phyloP scores from a whole-genome alignment of 2,797 vertebrate species.

The Rhinella marina region DNA sequence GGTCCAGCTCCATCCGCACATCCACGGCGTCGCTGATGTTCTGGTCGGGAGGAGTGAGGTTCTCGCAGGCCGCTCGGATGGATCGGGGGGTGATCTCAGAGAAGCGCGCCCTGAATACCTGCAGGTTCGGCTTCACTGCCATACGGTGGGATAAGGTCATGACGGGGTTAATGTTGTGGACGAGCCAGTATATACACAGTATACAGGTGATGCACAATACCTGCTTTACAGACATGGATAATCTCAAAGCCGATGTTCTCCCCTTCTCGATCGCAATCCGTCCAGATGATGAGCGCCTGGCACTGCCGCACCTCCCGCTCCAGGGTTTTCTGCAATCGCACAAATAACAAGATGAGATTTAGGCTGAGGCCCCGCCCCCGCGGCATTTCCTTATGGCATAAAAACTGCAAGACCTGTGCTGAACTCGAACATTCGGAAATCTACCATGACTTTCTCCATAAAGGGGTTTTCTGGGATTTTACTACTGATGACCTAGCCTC shows the following conservation, averaged over 20 bases:
- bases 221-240: conserved; percentile 93
- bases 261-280: conserved; percentile 95
- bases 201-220: conserved; percentile 69
- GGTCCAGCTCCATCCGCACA: conserved; percentile 93
- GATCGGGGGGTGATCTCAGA: conserved; percentile 94
- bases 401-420: too few relatives aligned
- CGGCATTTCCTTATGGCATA: too few relatives aligned
- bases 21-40: conserved; percentile 91
- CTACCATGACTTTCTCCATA: too few relatives aligned
- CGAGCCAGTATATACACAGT: too few relatives aligned
- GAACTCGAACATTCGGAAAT: too few relatives aligned
- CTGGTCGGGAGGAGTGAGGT: conserved; percentile 81
- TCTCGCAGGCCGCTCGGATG: conserved; percentile 87
- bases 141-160: not conserved
- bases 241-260: conserved; percentile 98
- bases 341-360: not conserved
- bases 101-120: conserved; percentile 90
- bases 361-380: too few relatives aligned
- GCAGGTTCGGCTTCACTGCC: conserved; percentile 87
- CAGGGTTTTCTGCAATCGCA: conserved; percentile 81
- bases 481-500: too few relatives aligned
- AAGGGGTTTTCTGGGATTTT: too few relatives aligned
- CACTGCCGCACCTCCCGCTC: conserved; percentile 88
- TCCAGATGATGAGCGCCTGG: conserved; percentile 95
- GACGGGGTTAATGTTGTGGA: not conserved